Evolutionary conservation across 1,140 invertebrate species (phyloP), one percentile per base, ranked within the genome.

Genomic region (Atta texana): DNA sequence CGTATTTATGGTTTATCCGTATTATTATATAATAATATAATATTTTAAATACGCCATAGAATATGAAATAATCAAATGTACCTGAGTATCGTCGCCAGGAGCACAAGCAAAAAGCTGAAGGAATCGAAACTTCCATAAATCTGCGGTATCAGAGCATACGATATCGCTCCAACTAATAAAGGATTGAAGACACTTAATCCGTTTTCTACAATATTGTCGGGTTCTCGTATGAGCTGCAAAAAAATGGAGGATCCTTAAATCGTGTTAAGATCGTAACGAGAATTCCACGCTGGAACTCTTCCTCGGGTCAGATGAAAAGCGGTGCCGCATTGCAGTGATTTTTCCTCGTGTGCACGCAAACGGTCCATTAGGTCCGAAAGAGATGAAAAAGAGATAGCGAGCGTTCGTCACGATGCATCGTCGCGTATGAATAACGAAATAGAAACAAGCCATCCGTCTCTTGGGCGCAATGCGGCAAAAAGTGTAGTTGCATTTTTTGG

Each of bases 161-260:
- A 95, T 18, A 95, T 91, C 0, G 89, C 89, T 0, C 95, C 95
- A 28, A 95, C 91, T n/a, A 96, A 90, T 5, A 95, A 57, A 4
- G 95, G 94, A 90, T 96, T 96, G 72, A 92, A 95, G 1, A 95
- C 92, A 2, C 94, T 95, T 61, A 95, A 80, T 57, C 95, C 95
- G 57, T 94, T 94, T 16, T 89, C 90, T 24, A 96, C 90, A 14
- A 88, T 77, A 16, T 87, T 66, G 0, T 87, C n/a, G 0, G 92
- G 90, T 71, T 95, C 95, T 74, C 87, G 89, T 55, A 95, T 89
- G 21, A 94, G 55, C 95, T 96, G 88, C 24, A 86, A 92, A 88
- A 31, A 31, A 89, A 85, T 80, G 28, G 44, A 71, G 3, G 12
- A 0, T 5, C n/a, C 51, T 31, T 39, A 44, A 51, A 77, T 57